Conservation (phyloP, 2,113 vertebrate genomes). For the Zosterops pallidus region DNA sequence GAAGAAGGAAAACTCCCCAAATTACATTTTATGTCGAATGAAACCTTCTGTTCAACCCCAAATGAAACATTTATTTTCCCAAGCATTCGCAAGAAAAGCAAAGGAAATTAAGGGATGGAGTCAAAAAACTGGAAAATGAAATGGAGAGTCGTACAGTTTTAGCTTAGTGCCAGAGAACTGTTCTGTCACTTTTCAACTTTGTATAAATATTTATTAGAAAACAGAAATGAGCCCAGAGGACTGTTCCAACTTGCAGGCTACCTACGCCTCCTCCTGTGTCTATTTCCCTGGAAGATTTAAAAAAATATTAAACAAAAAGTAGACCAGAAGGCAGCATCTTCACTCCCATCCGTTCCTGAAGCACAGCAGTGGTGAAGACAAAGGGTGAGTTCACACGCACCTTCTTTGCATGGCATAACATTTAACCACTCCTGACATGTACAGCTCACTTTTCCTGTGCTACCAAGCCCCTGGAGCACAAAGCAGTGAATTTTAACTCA, state of each 20-base stretch:
- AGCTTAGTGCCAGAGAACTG: neutral
- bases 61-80: neutral
- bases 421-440: neutral
- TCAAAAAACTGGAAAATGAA: neutral
- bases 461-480: neutral
- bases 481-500: neutral
- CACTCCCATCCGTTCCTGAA: neutral
- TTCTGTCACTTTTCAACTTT: conserved; percentile 4
- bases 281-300: neutral
- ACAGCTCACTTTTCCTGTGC: neutral
- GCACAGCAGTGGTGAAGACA: neutral
- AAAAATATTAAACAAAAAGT: neutral
- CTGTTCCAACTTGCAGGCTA: conserved; percentile 4
- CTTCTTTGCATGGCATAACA: neutral
- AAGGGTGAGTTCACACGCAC: neutral
- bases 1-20: neutral
- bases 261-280: neutral
- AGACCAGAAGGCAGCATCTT: neutral
- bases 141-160: neutral
- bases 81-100: conserved; percentile 9
- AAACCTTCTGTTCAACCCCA: neutral
- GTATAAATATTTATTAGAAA: conserved; percentile 36
- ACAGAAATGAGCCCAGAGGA: neutral
- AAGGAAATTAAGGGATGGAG: neutral
- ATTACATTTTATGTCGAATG: neutral